A percentile compares a stretch with the other conserved stretches of the same genome.
Conservation (phyloP, 2,797 vertebrate species). For the Atherinosoma microstoma region DNA sequence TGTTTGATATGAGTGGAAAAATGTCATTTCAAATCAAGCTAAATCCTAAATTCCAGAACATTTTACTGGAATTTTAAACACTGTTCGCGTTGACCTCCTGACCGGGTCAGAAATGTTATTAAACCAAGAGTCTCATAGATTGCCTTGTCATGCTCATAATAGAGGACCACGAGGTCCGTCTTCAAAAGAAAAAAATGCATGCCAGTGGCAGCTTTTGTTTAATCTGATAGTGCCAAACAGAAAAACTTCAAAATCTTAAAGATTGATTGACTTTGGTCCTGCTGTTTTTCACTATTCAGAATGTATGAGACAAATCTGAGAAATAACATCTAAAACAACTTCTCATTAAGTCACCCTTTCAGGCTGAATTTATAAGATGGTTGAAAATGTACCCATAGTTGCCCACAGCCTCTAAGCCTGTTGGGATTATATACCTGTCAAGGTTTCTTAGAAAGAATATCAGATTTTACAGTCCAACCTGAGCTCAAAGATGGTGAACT, state of each 20-base stretch:
- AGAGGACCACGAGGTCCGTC: not conserved
- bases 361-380: no score
- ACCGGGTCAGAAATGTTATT: slow-evolving; percentile 3
- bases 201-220: not conserved
- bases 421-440: no score
- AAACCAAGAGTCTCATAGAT: not conserved
- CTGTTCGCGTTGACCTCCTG: slow-evolving; percentile 41
- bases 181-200: not conserved
- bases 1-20: not conserved
- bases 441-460: no score
- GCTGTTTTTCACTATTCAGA: not conserved
- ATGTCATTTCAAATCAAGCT: no score
- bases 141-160: slow-evolving; percentile 10
- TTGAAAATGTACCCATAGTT: no score
- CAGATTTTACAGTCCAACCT: no score
- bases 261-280: not conserved
- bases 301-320: not conserved
- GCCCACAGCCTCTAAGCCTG: no score
- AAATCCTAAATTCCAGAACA: slow-evolving; percentile 35
- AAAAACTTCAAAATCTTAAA: not conserved
- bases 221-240: not conserved
- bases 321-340: not conserved
- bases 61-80: slow-evolving; percentile 46
- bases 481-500: no score
- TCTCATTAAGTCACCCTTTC: no score